Conservation (phyloP, 1,140 invertebrate species). For the Zophobas atratus region DNA sequence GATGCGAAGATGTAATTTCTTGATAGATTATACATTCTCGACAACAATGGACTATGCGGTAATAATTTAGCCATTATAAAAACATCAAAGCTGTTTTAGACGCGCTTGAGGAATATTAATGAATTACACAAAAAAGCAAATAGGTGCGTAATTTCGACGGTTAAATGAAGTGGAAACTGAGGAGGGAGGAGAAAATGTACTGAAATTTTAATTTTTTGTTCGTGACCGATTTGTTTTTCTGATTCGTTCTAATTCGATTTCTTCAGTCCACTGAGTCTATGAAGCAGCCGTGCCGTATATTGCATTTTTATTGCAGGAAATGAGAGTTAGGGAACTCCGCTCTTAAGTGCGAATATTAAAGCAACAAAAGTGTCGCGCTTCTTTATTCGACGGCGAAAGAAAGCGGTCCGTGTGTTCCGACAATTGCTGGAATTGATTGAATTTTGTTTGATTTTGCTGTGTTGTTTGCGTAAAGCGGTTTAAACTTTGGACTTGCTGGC, state of each 20-base stretch:
- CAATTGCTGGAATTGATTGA: not conserved
- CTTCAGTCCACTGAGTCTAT: not conserved
- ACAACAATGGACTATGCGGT: slow-evolving; percentile 18
- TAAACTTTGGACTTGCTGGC: slow-evolving; percentile 35
- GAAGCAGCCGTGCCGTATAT: not conserved
- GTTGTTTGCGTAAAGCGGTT: slow-evolving; percentile 25
- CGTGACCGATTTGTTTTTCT: not conserved
- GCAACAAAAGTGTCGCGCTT: too few species aligned
- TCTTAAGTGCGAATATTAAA: too few species aligned
- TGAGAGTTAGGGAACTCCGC: not conserved
- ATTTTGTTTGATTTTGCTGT: not conserved
- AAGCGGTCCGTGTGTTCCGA: too few species aligned
- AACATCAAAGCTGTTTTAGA: slow-evolving; percentile 11
- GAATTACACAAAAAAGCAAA: slow-evolving; percentile 6
- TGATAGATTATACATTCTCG: slow-evolving; percentile 31
- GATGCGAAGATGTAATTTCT: slow-evolving; percentile 26
- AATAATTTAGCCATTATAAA: slow-evolving; percentile 36
- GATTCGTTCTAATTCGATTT: not conserved
- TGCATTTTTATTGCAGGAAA: not conserved
- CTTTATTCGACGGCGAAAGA: too few species aligned
- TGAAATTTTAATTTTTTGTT: slow-evolving; percentile 6
- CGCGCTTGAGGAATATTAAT: slow-evolving; percentile 31
- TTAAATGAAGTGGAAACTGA: slow-evolving; percentile 15
- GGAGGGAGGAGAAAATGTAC: not conserved
- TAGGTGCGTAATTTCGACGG: slow-evolving; percentile 14